These are phyloP conservation scores for Hybos culiciformis DNA, from an alignment of 2,888 invertebrate genomes.

Conservation along the genomic window DNA sequence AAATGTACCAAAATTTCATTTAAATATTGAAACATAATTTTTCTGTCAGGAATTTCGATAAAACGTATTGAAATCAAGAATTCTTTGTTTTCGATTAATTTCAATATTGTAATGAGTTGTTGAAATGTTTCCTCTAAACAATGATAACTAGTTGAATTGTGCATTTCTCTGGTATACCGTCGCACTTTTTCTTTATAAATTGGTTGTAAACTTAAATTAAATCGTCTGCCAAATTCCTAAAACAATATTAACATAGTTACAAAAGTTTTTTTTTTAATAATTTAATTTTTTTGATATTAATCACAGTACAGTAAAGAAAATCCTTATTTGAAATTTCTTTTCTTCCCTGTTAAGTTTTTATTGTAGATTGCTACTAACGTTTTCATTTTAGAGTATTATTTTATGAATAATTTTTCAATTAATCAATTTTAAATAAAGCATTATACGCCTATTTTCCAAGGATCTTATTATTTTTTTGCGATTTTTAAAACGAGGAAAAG, in stretches of 20 bases:
- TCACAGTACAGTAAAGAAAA: no score
- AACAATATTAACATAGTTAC: background rate
- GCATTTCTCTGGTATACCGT: slow-evolving; percentile 24
- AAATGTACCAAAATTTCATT: slow-evolving; percentile 26
- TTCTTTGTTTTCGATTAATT: slow-evolving; percentile 24
- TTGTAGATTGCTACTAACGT: no score
- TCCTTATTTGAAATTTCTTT: no score
- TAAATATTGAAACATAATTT: slow-evolving; percentile 24
- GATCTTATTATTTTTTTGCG: no score
- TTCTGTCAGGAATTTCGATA: slow-evolving; percentile 26
- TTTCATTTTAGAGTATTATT: no score
- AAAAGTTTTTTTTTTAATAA: background rate
- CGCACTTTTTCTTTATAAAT: slow-evolving; percentile 32
- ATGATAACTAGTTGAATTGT: slow-evolving; percentile 16
- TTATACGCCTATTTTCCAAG: no score
- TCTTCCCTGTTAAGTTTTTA: no score
- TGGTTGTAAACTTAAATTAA: slow-evolving; percentile 31
- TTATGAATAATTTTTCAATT: no score
- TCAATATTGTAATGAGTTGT: slow-evolving; percentile 21
- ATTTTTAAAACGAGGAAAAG: no score
- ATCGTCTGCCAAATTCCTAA: slow-evolving; percentile 30
- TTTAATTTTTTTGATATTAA: background rate
- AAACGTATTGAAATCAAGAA: slow-evolving; percentile 28
- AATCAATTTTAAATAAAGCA: no score
- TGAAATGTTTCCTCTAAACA: slow-evolving; percentile 21